Evolutionary conservation across 2,888 invertebrate species (phyloP).

Genomic region (Pheosia tremula): DNA sequence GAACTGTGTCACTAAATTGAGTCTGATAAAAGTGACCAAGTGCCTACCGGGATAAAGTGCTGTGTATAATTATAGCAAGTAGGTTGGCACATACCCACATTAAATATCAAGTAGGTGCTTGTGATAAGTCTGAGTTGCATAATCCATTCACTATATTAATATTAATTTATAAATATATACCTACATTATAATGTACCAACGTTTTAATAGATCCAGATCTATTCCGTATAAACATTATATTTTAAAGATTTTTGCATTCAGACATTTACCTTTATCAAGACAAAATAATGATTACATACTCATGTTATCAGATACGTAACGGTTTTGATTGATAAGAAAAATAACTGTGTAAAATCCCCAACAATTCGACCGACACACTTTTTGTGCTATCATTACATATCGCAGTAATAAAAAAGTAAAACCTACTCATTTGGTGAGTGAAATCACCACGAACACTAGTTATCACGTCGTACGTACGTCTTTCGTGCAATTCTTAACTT

Average conservation of each 20-base stretch:
- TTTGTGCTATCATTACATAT: background rate
- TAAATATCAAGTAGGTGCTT: constrained; percentile 33
- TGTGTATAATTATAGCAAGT: constrained; percentile 42
- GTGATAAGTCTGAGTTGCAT: constrained; percentile 19
- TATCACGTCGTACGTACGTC: background rate
- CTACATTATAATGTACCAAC: background rate
- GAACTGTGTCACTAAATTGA: too few relatives aligned
- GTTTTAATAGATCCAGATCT: background rate
- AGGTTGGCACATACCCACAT: constrained; percentile 28
- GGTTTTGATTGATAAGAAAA: background rate
- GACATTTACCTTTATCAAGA: background rate
- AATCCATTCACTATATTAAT: constrained; percentile 12
- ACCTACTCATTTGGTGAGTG: background rate
- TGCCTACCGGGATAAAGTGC: constrained; percentile 15
- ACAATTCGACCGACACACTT: background rate
- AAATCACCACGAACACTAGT: background rate
- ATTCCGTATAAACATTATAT: background rate
- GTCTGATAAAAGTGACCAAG: too few relatives aligned
- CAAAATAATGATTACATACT: background rate
- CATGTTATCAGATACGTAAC: background rate
- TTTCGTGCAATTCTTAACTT: constrained; percentile 22
- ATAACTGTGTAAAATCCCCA: background rate
- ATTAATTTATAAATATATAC: background rate
- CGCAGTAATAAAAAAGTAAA: background rate
- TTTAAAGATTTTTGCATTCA: background rate